Percentiles rank a stretch among this genome's conserved stretches.
Conservation (phyloP, 2,797 vertebrate species). For the Cetoscarus ocellatus region DNA sequence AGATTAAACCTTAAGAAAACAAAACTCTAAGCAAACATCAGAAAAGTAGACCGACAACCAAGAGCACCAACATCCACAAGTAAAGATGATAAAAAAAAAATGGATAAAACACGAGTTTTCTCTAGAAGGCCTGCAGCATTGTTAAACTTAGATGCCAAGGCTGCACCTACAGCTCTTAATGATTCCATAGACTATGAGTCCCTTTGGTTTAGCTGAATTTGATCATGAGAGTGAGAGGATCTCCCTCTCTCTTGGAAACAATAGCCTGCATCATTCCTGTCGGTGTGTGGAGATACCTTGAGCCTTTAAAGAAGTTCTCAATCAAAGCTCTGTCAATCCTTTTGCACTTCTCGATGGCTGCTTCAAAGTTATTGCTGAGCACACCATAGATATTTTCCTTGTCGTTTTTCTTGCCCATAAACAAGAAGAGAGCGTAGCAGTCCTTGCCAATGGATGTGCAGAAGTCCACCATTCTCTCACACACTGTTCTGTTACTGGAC, state of each 20-base stretch:
- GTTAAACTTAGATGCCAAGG: no score
- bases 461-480: constrained; percentile 81
- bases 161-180: no score
- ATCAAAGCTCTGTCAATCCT: constrained; percentile 75
- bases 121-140: not conserved
- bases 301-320: constrained; percentile 83
- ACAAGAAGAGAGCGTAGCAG: constrained; percentile 85
- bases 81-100: not conserved
- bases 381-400: constrained; percentile 79
- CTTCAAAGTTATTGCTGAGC: constrained; percentile 84
- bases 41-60: not conserved
- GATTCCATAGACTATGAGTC: not conserved
- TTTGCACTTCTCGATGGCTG: constrained; percentile 69
- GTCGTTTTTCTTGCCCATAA: constrained; percentile 78
- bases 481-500: constrained; percentile 59
- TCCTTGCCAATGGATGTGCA: constrained; percentile 81
- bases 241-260: constrained; percentile 59
- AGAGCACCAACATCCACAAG: not conserved
- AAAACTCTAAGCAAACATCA: constrained; percentile 14
- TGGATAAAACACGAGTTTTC: not conserved
- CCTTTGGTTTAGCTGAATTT: constrained; percentile 78
- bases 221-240: constrained; percentile 79
- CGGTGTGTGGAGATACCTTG: constrained; percentile 72
- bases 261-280: constrained; percentile 80
- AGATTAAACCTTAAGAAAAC: not conserved